These are phyloP conservation scores for Protobothrops flavoviridis DNA, from an alignment of 2,113 vertebrate species.

Conservation along the genomic window DNA sequence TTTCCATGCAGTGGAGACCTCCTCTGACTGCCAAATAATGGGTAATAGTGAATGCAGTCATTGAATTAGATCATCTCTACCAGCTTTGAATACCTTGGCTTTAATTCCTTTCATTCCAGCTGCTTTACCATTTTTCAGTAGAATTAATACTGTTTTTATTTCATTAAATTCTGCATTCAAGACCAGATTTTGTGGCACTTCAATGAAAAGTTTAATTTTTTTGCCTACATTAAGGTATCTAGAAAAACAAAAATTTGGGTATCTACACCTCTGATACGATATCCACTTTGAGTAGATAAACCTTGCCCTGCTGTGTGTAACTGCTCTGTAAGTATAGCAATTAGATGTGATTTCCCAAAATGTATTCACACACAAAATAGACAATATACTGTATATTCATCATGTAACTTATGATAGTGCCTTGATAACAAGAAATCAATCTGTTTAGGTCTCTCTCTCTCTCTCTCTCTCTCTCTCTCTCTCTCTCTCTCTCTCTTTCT, in stretches of 20 bases:
- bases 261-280: neutral
- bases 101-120: neutral
- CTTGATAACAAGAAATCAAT: neutral
- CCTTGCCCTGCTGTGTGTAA: neutral
- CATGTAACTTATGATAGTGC: neutral
- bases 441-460: conserved; percentile 8
- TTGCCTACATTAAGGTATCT: neutral
- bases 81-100: neutral
- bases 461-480: neutral
- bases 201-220: no score
- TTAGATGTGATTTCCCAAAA: neutral
- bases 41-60: neutral
- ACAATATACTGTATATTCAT: neutral
- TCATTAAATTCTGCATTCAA: neutral
- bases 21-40: neutral
- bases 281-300: neutral
- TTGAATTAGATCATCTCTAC: neutral
- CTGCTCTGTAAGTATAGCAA: neutral
- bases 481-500: no score
- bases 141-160: neutral
- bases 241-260: neutral
- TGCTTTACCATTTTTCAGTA: neutral
- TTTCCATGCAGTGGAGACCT: neutral
- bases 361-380: neutral
- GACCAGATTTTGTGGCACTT: neutral